Percentiles rank a stretch among this genome's conserved stretches.
These are phyloP conservation scores for Pollenia labialis DNA, from an alignment of 2,888 invertebrate species.

Conservation along the genomic window DNA sequence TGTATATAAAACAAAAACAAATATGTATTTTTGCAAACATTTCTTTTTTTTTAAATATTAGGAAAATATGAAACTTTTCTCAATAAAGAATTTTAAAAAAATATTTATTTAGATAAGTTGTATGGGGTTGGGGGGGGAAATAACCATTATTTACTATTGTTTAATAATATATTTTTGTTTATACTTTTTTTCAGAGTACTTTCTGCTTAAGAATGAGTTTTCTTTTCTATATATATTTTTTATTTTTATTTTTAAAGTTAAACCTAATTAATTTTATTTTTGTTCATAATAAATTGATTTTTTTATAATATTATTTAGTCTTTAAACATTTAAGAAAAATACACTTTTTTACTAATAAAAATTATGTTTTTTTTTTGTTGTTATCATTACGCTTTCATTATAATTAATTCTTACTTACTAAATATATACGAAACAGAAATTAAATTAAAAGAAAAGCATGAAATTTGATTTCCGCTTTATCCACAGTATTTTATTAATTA, in stretches of 20 bases:
- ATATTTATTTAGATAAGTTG: constrained; percentile 8
- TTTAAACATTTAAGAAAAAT: constrained; percentile 73
- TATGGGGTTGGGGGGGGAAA: constrained; percentile 14
- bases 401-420: constrained; percentile 63
- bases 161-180: constrained; percentile 51
- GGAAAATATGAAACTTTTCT: constrained; percentile 46
- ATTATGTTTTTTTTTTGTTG: constrained; percentile 28
- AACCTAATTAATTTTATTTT: constrained; percentile 62
- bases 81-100: constrained; percentile 34
- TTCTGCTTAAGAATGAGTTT: constrained; percentile 54
- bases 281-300: constrained; percentile 62
- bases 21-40: constrained; percentile 38
- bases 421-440: constrained; percentile 61
- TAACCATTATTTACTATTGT: constrained; percentile 61
- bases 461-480: constrained; percentile 80
- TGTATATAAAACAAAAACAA: constrained; percentile 43
- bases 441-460: constrained; percentile 74
- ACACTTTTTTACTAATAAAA: constrained; percentile 72
- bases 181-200: constrained; percentile 64
- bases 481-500: constrained; percentile 55
- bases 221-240: constrained; percentile 31
- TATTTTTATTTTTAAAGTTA: constrained; percentile 57
- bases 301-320: constrained; percentile 59
- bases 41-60: constrained; percentile 24
- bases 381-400: constrained; percentile 47